Conservation (phyloP, 2,888 invertebrate genomes). For the Limenitis camilla region DNA sequence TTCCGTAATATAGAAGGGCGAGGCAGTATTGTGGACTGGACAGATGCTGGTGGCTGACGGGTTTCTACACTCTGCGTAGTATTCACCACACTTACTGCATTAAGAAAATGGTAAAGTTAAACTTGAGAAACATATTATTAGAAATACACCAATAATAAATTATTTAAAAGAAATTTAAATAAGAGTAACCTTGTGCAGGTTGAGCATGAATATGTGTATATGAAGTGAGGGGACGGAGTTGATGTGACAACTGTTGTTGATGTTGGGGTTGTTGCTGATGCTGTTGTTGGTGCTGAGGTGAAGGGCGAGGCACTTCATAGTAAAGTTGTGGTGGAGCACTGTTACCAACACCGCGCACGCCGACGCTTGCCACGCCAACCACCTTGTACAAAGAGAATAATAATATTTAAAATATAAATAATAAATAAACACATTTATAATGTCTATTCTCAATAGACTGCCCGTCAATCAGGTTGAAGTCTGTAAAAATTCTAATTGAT, state of each 20-base stretch:
- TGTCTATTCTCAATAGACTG: too few species aligned
- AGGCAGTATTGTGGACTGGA: constrained; percentile 76
- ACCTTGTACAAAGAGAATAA: too few species aligned
- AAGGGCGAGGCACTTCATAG: constrained; percentile 57
- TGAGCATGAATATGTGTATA: constrained; percentile 22
- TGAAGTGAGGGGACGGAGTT: constrained; percentile 20
- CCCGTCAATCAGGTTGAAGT: too few species aligned
- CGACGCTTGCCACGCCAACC: constrained; percentile 56
- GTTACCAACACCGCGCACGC: constrained; percentile 59
- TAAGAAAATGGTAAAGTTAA: not conserved
- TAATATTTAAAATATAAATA: too few species aligned
- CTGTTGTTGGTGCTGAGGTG: constrained; percentile 22
- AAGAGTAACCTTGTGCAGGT: constrained; percentile 22
- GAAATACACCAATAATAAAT: not conserved
- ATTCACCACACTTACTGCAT: constrained; percentile 45
- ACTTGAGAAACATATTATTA: not conserved
- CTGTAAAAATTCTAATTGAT: too few species aligned
- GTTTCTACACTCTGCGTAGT: constrained; percentile 40
- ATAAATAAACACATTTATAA: too few species aligned
- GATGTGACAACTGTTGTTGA: constrained; percentile 24
- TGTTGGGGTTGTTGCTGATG: constrained; percentile 47
- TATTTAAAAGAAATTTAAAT: too few species aligned
- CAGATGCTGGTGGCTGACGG: constrained; percentile 33
- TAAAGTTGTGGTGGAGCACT: constrained; percentile 64
- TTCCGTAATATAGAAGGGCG: constrained; percentile 91